phyloP scores from a whole-genome alignment of 2,888 invertebrate species.

The Dorcus parallelipipedus region DNA sequence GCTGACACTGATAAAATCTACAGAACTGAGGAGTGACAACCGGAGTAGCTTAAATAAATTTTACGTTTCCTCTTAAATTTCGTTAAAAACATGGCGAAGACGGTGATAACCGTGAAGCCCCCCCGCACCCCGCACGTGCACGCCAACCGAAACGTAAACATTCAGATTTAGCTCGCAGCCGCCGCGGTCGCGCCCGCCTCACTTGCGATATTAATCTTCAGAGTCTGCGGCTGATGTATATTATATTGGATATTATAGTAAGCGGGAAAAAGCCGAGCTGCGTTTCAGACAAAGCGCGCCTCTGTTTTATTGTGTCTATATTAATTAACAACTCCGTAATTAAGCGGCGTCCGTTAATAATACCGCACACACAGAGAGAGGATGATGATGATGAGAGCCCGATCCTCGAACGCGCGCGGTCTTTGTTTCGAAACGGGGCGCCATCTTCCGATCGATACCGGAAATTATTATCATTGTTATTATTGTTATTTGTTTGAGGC shows the following conservation, averaged over 20 bases:
- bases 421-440: background rate
- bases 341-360: too few species aligned
- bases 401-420: background rate
- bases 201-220: constrained; percentile 46
- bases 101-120: background rate
- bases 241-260: constrained; percentile 49
- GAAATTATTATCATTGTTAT: background rate
- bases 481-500: background rate
- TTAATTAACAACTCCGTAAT: constrained; percentile 7
- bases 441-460: background rate
- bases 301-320: constrained; percentile 6
- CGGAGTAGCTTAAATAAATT: too few species aligned
- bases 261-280: constrained; percentile 33
- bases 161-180: background rate
- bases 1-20: too few species aligned
- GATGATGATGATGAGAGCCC: too few species aligned
- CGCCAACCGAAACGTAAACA: background rate
- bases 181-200: background rate
- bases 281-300: constrained; percentile 3
- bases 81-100: too few species aligned
- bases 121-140: background rate
- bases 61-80: too few species aligned
- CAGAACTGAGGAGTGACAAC: too few species aligned
- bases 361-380: too few species aligned
- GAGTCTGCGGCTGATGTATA: constrained; percentile 50